Evolutionary conservation across 1,140 invertebrate species (phyloP).

Genomic region (Phortica variegata): DNA sequence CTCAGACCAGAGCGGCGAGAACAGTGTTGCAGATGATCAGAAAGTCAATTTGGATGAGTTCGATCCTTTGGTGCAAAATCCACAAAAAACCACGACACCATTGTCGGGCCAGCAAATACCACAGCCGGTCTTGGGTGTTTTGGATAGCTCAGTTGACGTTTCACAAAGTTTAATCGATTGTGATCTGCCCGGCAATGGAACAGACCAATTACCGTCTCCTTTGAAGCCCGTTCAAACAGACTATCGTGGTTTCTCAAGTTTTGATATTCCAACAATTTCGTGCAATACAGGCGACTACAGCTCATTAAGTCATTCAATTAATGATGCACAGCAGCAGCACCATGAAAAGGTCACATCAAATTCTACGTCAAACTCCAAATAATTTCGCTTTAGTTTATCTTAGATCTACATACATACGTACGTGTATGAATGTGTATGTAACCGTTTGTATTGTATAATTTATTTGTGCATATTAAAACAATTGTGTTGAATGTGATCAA

Average conservation of each 20-base stretch:
- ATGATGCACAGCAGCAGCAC: constrained; percentile 1
- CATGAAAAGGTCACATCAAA: too few species aligned
- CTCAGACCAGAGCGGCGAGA: constrained; percentile 69
- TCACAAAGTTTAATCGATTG: constrained; percentile 59
- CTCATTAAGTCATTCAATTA: constrained; percentile 32
- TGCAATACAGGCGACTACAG: constrained; percentile 68
- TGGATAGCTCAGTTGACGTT: constrained; percentile 33
- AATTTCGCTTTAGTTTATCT: too few species aligned
- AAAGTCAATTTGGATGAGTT: constrained; percentile 56
- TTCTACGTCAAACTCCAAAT: too few species aligned
- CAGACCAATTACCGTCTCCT: constrained; percentile 66
- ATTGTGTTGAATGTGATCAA: too few species aligned
- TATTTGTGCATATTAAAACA: too few species aligned
- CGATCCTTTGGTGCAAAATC: constrained; percentile 44
- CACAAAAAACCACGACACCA: constrained; percentile 1
- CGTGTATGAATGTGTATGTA: too few species aligned
- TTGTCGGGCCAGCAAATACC: not conserved
- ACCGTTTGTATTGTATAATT: too few species aligned
- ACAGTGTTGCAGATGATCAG: constrained; percentile 65
- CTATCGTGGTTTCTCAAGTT: constrained; percentile 69
- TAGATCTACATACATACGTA: too few species aligned
- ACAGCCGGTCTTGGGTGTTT: constrained; percentile 11
- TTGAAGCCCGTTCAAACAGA: constrained; percentile 62
- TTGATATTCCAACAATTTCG: constrained; percentile 70
- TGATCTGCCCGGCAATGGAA: constrained; percentile 59